Evolutionary conservation across 2,888 invertebrate species (phyloP), one percentile per base, ranked within the genome.

Genomic region (Anaspis maculata): DNA sequence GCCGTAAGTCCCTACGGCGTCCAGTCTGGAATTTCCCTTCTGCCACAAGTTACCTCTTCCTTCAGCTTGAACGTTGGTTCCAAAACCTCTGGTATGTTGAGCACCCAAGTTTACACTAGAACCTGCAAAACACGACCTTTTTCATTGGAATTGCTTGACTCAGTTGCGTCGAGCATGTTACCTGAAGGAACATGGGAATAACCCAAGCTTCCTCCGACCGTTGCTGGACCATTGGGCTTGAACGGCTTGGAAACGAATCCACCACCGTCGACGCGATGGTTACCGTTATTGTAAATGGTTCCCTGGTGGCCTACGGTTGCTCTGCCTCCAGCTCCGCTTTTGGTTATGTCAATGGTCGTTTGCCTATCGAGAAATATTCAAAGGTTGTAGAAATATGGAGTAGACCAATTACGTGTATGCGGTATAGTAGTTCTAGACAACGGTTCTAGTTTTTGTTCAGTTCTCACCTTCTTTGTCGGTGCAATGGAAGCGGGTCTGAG

Each of bases 181-280:
- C 48, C 47, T 13, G 47, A 48, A 6, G 53, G 54, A 14, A 39
- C 35, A 39, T 56, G 51, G 9, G 34, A 19, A 31, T 53, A 56
- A 25, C 48, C 49, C 27, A 56, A 26, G 15, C 43, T 42, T 11
- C 52, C 54, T 25, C 52, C 52, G 33, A 42, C 27, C 6, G 44
- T 45, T 9, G 46, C 46, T 9, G 53, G 53, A 15, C 46, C 45
- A 21, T 41, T 27, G 15, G 51, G 50, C 10, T 37, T 44, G 23
- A 49, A 54, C 32, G 48, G 45, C 37, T 54, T 55, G 6, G 44
- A 37, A 2, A 41, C 50, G 23, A 42, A 48, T 11, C 43, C 51
- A 6, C 44, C 42, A n/a, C 52, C 56, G 27, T 44, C 46, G 2
- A 56, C 27, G 13, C 33, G 28, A 34, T 56, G 49, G 6, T 39